Base-by-base conservation (phyloP, 2,888 invertebrate genomes). In the Osmoderma eremita region DNA sequence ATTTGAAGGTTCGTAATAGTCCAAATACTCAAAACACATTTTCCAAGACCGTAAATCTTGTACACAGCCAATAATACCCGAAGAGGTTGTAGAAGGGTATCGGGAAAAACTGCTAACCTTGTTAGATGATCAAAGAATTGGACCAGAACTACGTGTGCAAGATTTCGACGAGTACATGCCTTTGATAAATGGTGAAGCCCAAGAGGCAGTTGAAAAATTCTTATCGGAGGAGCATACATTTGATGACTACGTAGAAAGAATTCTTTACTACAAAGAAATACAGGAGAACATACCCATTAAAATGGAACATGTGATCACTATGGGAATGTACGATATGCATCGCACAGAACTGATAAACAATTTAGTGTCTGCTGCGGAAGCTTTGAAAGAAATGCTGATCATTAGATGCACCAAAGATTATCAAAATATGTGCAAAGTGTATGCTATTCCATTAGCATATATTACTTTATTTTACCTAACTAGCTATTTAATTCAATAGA, bases 261-360 rank as follows among this genome's bases (percentile, higher is more conserved):
- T 92, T 2, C 81, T 86, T 3, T 85, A 86, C 71, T 92, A 88
- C 73, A 86, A 88, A 48, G 81, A 85, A n/a, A 80, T 91, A 18
- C 86, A 88, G 48, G 84, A 84, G 62, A 86, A 86, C 66, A 89
- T 92, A 68, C 88, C 89, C 0, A 68, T 84, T 56, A 74, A 83
- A 74, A 81, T 87, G 30, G 87, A 89, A 72, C 87, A 89, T 68
- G 90, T 91, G 0, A 86, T 92, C 15, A 88, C 90, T 15, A 89
- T 93, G 77, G 95, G 94, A 6, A 88, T 95, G 83, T 97, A 93
- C 79, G 91, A 93, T 77, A 90, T 97, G 79, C 90, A 94, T 80
- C 88, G 96, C 64, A 88, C 86, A 53, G 91, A 92, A 63, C 84
- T 97, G 30, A 91, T 97, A 50, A 85, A 86, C 13, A 85, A 90